phyloP scores from a whole-genome alignment of 2,113 vertebrate species.

The Megatriorchis doriae region DNA sequence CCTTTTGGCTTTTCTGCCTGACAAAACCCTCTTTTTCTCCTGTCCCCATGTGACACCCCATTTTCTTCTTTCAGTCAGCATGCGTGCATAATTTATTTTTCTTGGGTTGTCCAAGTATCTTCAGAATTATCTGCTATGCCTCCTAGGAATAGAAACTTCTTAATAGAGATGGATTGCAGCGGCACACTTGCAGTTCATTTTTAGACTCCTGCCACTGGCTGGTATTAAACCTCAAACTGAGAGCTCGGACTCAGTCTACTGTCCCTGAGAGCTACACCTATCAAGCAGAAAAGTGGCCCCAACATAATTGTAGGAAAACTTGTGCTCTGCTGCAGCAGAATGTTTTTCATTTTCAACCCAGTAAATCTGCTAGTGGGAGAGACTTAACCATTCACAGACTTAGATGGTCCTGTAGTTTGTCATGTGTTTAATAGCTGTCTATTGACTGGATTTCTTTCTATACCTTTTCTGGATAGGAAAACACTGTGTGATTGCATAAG shows the following conservation, averaged over 20 bases:
- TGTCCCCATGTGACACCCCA: neutral
- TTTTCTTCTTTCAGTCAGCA: neutral
- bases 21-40: neutral
- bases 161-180: neutral
- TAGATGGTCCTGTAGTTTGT: neutral
- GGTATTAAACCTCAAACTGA: neutral
- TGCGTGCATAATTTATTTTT: neutral
- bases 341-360: neutral
- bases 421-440: neutral
- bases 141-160: neutral
- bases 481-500: neutral
- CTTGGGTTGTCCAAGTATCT: neutral
- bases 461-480: neutral
- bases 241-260: neutral
- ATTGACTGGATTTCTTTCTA: rapidly evolving
- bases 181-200: neutral
- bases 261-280: neutral
- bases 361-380: neutral
- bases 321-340: neutral
- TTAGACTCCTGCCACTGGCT: neutral
- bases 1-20: neutral
- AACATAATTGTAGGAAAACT: neutral
- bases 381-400: neutral
- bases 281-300: neutral
- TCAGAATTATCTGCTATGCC: neutral